Base-by-base conservation (phyloP, 2,888 invertebrate genomes). In the Odontothrips loti region DNA sequence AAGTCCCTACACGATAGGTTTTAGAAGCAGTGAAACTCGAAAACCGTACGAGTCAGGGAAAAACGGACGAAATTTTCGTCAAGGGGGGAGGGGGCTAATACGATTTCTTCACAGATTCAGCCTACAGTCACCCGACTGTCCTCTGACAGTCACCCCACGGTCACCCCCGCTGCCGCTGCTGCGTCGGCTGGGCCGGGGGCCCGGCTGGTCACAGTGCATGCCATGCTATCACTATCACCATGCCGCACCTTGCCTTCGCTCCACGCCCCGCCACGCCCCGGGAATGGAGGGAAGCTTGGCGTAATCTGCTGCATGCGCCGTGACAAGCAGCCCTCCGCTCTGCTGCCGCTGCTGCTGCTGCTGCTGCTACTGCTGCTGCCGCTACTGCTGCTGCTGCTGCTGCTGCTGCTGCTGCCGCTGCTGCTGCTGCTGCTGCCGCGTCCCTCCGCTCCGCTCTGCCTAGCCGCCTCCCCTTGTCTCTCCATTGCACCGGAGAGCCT, bases 381-480 rank as follows among this genome's bases (percentile, higher is more conserved):
- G 15, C 58, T n/a, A n/a, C 17, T 20, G 9, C 12, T 20, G 51
- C 51, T 17, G n/a, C 47, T 43, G 34, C 75, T 47, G 58, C 58
- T 43, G 17, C 58, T 6, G 15, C 58, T 43, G 34, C 75, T 47
- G 58, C 58, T 43, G 17, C 58, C 17, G 15, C 17, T 20, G 9
- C 12, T 20, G 51, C 51, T 17, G n/a, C 47, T 43, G 34, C 75
- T 47, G 58, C 58, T 43, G 17, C 58, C 17, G 15, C 58, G 0
- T 15, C 58, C 82, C 80, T 82, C 79, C 80, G 80, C 79, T 81
- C 79, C 79, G 82, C 81, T 82, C 82, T 82, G 78, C 79, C 80
- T 82, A 82, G 81, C 82, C 81, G 80, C 80, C 34, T 43, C 34
- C 34, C 34, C 34, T 43, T 43, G 34, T 43, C 34, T 43, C 34